Evolutionary conservation across 2,888 invertebrate species (phyloP).

Genomic region (Brenthis daphne): DNA sequence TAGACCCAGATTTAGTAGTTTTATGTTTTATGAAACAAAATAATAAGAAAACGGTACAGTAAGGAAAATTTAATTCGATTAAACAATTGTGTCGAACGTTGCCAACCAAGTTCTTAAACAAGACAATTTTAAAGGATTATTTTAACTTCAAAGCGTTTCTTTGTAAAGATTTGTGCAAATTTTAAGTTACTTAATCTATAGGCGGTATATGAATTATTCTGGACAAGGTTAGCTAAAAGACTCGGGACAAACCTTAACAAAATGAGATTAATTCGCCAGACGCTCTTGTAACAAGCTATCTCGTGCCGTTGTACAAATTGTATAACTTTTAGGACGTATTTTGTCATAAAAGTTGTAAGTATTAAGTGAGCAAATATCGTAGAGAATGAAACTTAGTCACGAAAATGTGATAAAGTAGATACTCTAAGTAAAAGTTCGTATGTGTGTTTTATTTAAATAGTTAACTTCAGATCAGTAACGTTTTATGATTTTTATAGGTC

Average conservation of each 20-base stretch:
- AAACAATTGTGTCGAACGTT: slow-evolving; percentile 3
- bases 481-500: too few relatives aligned
- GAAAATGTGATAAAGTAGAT: not conserved
- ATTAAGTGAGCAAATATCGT: slow-evolving; percentile 13
- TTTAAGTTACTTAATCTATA: slow-evolving; percentile 18
- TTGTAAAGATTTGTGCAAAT: slow-evolving; percentile 9
- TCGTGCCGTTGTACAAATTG: slow-evolving; percentile 27
- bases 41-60: not conserved
- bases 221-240: slow-evolving; percentile 18
- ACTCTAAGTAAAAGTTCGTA: too few relatives aligned
- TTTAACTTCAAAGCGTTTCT: slow-evolving; percentile 5
- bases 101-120: slow-evolving; percentile 8
- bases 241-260: slow-evolving; percentile 23
- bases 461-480: too few relatives aligned
- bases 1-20: too few relatives aligned
- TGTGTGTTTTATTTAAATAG: too few relatives aligned
- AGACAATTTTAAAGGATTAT: slow-evolving; percentile 12
- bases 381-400: slow-evolving; percentile 10
- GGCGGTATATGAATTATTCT: slow-evolving; percentile 16
- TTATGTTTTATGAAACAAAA: not conserved
- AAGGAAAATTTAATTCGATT: slow-evolving; percentile 3
- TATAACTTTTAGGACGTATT: slow-evolving; percentile 23
- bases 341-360: slow-evolving; percentile 17
- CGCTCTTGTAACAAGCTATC: slow-evolving; percentile 39
- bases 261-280: slow-evolving; percentile 47